Conservation (phyloP, 1,140 invertebrate species). For the Euwallacea similis region DNA sequence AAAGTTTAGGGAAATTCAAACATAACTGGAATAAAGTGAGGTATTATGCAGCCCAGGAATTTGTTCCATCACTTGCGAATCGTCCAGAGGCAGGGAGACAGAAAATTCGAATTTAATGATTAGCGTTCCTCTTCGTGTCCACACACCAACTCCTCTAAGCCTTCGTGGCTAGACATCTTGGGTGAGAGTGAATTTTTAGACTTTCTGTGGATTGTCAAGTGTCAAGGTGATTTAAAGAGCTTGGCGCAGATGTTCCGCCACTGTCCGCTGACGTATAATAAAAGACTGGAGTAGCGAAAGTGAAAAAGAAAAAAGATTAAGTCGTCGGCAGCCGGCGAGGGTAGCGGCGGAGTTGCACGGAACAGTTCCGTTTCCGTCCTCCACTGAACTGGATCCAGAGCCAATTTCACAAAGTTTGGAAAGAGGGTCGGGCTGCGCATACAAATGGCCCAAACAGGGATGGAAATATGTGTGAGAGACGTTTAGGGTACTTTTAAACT, state of each 20-base stretch:
- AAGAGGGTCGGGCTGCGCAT: constrained; percentile 51
- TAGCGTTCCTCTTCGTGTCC: constrained; percentile 18
- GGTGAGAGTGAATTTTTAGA: too few species aligned
- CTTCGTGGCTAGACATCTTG: too few species aligned
- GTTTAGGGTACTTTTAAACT: too few species aligned
- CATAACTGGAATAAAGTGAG: too few species aligned
- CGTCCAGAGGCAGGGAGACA: not conserved
- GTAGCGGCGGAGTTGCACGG: constrained; percentile 9
- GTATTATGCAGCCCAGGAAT: too few species aligned
- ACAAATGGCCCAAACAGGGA: constrained; percentile 49
- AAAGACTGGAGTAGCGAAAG: constrained; percentile 57
- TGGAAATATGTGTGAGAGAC: too few species aligned
- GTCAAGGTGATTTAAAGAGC: too few species aligned
- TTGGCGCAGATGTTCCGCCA: constrained; percentile 3
- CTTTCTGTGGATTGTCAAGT: too few species aligned
- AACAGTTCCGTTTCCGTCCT: constrained; percentile 52
- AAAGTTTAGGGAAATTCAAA: too few species aligned
- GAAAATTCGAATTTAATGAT: not conserved
- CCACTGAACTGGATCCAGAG: constrained; percentile 56
- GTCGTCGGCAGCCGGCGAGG: constrained; percentile 39
- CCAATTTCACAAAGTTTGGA: constrained; percentile 58
- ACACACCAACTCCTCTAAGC: too few species aligned
- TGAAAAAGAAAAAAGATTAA: constrained; percentile 66
- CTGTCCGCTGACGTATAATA: constrained; percentile 30
- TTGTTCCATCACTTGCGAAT: too few species aligned